Base-by-base conservation (phyloP, 92 coral and sea anemone species). In the Ricordea florida region DNA sequence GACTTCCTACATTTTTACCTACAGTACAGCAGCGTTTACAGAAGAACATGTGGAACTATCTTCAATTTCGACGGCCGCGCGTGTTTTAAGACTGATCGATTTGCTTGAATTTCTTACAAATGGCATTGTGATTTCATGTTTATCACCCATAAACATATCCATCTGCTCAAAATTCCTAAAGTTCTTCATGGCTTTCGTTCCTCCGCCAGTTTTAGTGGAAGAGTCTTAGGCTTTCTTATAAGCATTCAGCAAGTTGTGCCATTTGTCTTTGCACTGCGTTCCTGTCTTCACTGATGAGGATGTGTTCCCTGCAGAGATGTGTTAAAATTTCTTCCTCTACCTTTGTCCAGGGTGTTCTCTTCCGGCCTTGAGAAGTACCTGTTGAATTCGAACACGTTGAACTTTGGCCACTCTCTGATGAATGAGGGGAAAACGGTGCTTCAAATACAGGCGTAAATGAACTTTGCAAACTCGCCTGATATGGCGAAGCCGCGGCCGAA, bases 61-160 rank as follows among this genome's bases (percentile, higher is more conserved):
- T 10, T 48, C 56, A 48, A 18, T 48, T 16, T 18, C 56, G 10
- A 18, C 26, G 24, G 22, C 24, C 56, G 30, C 56, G 24, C 27
- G 24, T 51, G 32, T 23, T 20, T n/a, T n/a, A n/a, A n/a, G n/a
- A n/a, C n/a, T n/a, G 23, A 35, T 55, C 37, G 62, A 55, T 3
- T 55, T 51, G 58, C 58, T 51, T 51, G 31, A 51, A 51, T 22
- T 22, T 51, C 58, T 51, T 40, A 29, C 40, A 24, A 55, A 55
- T 27, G 62, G 38, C 38, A 55, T 55, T 26, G 62, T 40, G 62
- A 55, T 55, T 55, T 55, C 62, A 29, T 55, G 62, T 55, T 55
- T 27, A 55, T 55, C 62, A 16, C 38, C 37, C 62, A 55, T 55
- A 16, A 55, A 55, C 37, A 8, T 55, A 29, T 55, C 38, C 37